Evolutionary conservation across 2,888 invertebrate species (phyloP).

Genomic region (Synanthedon vespiformis): DNA sequence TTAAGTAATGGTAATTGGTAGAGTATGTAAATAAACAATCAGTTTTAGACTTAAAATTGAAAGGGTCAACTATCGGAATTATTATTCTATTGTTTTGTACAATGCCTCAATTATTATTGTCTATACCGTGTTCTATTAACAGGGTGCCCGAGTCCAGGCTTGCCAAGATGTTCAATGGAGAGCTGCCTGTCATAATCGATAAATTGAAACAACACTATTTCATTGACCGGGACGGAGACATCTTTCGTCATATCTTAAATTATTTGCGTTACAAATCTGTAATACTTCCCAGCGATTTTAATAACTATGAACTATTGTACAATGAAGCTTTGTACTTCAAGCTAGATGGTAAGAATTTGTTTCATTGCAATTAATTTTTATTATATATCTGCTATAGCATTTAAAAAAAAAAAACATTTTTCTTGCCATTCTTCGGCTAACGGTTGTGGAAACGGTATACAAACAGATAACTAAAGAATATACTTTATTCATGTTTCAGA

Average conservation of each 20-base stretch:
- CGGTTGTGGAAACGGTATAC: no score
- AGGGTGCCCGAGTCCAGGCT: constrained; percentile 94
- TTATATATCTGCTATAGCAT: no score
- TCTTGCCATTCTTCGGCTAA: no score
- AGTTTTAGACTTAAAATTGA: no score
- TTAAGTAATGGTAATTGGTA: no score
- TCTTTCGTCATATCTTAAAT: constrained; percentile 97
- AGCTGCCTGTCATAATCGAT: constrained; percentile 94
- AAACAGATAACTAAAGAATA: no score
- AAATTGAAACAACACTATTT: constrained; percentile 98
- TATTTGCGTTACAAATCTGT: constrained; percentile 93
- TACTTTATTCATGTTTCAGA: no score
- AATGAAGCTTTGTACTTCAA: constrained; percentile 95
- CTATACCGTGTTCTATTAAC: constrained; percentile 25
- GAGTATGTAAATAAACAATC: no score
- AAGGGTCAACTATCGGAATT: no score
- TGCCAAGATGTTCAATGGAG: constrained; percentile 94
- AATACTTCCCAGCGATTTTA: constrained; percentile 88
- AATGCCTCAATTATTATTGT: background rate
- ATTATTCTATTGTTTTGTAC: background rate
- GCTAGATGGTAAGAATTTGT: constrained; percentile 78
- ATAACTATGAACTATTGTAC: constrained; percentile 85
- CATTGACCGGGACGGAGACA: constrained; percentile 97
- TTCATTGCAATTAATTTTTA: no score
- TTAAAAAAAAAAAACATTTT: no score